Conservation (phyloP, 2,888 invertebrate genomes). For the Notodonta dromedarius region DNA sequence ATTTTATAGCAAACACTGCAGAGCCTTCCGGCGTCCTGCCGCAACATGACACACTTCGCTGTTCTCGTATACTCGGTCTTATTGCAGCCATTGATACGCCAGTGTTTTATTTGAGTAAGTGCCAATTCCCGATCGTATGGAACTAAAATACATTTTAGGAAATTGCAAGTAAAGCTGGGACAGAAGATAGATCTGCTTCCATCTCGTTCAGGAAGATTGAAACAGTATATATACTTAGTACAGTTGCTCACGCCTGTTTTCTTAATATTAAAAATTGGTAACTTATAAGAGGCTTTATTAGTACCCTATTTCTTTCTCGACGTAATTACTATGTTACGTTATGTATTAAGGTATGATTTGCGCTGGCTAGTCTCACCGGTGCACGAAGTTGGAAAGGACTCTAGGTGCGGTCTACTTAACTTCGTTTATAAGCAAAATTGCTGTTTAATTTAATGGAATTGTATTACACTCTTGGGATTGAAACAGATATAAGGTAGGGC, state of each 20-base stretch:
- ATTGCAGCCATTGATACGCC: conserved; percentile 23
- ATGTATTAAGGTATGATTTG: not conserved
- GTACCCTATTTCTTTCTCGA: conserved; percentile 2
- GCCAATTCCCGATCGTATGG: conserved; percentile 31
- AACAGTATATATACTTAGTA: not conserved
- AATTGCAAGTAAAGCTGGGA: conserved; percentile 13
- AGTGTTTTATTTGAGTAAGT: conserved; percentile 31
- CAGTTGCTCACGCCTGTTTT: too few species aligned
- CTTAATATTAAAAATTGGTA: conserved; percentile 1
- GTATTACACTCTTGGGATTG: conserved; percentile 57
- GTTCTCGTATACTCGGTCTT: conserved; percentile 24
- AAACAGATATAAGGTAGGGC: conserved; percentile 39
- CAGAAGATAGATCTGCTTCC: not conserved
- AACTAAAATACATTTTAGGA: conserved; percentile 15
- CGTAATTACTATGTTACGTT: conserved; percentile 4
- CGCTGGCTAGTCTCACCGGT: conserved; percentile 6
- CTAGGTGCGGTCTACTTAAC: conserved; percentile 15
- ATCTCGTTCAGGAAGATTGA: not conserved
- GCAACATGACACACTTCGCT: conserved; percentile 23
- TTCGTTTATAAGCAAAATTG: conserved; percentile 30
- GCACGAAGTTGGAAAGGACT: conserved; percentile 19
- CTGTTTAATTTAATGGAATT: conserved; percentile 46
- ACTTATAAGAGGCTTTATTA: not conserved
- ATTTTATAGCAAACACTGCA: conserved; percentile 45
- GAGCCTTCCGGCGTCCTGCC: conserved; percentile 53